Base-by-base conservation (phyloP, 2,797 vertebrate genomes). In the Nothura maculosa region DNA sequence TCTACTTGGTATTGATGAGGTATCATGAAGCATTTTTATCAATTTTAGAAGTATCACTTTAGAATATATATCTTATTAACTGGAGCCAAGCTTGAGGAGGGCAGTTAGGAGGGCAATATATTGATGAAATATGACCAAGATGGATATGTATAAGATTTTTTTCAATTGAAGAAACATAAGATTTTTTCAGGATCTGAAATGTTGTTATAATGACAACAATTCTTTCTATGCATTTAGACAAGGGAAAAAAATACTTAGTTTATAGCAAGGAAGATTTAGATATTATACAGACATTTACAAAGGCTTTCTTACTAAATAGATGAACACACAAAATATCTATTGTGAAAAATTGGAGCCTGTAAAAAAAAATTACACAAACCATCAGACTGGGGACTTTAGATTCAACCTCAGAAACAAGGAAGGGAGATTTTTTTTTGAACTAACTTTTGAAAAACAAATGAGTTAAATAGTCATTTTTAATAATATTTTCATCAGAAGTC, bases 361-460 rank as follows among this genome's bases (percentile, higher is more conserved):
- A 61, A 45, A 67, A 50, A 3, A 4, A 78, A 87, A 69, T 76
- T 38, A 63, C 81, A 74, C 18, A 82, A 74, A 66, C 20, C 58
- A 12, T 55, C 10, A 40, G 6, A 7, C 2, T 12, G n/a, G n/a
- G 9, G 47, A 42, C 78, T 62, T 63, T 85, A 40, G 82, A 57
- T 58, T 22, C 34, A 81, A 32, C 0, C 6, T 74, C 63, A 66
- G 15, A 84, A 78, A 64, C 3, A 3, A 70, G 40, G 14, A 36
- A 63, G 7, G 2, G 2, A 6, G 9, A 3, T 1, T 6, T 42
- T 24, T 69, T 73, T 54, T 45, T 2, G 5, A 32, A 27, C 32
- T 57, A 64, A 13, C 32, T 89, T 70, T 32, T 55, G 8, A 25
- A 66, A 74, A 83, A 24, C n/a, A 1, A 11, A 52, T 17, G 28